These are phyloP conservation scores for Brachionus calyciflorus DNA, from an alignment of 1,140 invertebrate species.

Conservation along the genomic window DNA sequence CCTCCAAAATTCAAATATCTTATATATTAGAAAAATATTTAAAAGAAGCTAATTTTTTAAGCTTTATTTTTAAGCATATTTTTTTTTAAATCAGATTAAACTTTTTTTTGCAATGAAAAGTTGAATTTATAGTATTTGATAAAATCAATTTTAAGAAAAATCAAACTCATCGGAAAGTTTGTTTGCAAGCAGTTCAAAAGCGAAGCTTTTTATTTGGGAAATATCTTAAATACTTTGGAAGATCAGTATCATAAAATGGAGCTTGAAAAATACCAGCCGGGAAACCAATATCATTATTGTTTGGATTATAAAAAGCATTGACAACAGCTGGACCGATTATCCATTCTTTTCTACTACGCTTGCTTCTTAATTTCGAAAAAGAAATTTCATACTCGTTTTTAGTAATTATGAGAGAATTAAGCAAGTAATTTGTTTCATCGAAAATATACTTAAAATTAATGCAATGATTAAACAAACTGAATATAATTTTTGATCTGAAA, in stretches of 20 bases:
- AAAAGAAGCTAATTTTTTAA: no score
- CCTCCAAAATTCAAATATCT: slow-evolving; percentile 72
- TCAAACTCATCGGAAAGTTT: no score
- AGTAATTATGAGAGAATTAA: slow-evolving; percentile 14
- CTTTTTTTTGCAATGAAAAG: no score
- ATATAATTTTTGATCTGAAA: neutral
- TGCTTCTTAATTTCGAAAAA: neutral
- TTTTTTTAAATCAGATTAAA: no score
- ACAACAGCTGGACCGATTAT: slow-evolving; percentile 61
- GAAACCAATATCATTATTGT: slow-evolving; percentile 67
- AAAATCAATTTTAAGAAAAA: no score
- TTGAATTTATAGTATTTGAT: no score
- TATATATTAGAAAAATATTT: no score
- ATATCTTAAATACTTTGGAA: slow-evolving; percentile 35
- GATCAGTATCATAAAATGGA: slow-evolving; percentile 50
- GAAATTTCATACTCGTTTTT: neutral
- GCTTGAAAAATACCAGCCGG: slow-evolving; percentile 41
- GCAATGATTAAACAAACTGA: neutral
- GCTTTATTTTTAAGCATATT: no score
- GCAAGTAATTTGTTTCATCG: slow-evolving; percentile 19
- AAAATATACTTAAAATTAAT: slow-evolving; percentile 33
- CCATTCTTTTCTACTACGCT: slow-evolving; percentile 54
- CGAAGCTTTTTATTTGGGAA: neutral
- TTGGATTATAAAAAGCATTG: slow-evolving; percentile 68
- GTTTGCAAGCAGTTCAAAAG: no score